Conservation (phyloP, 2,888 invertebrate genomes). For the Thera obeliscata region DNA sequence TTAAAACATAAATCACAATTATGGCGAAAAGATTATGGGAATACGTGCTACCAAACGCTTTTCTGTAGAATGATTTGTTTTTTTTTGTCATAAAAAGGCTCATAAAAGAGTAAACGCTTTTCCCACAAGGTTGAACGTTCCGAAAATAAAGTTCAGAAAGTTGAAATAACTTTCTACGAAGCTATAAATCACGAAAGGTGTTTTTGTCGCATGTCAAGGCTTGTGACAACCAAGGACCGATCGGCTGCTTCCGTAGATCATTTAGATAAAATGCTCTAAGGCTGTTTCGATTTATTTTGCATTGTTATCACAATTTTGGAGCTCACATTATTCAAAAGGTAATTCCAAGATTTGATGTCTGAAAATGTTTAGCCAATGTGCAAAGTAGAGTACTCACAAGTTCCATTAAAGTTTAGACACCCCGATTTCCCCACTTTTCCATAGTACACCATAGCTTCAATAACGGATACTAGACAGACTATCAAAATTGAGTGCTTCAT, state of each 20-base stretch:
- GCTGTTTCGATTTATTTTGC: neutral
- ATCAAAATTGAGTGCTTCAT: conserved; percentile 47
- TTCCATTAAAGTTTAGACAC: conserved; percentile 66
- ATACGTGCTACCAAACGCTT: neutral
- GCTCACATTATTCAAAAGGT: neutral
- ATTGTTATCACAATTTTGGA: neutral
- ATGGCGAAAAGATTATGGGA: neutral
- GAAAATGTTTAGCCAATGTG: too few species aligned
- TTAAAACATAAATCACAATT: neutral
- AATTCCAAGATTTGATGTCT: too few species aligned
- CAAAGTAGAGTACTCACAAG: conserved; percentile 62
- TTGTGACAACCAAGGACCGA: conserved; percentile 3
- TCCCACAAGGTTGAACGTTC: neutral
- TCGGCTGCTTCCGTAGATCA: neutral
- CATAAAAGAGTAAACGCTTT: neutral
- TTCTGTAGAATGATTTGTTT: too few species aligned
- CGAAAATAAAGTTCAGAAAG: conserved; percentile 2
- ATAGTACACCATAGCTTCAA: conserved; percentile 56
- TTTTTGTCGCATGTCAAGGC: conserved; percentile 27
- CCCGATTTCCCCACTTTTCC: conserved; percentile 58
- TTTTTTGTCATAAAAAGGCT: too few species aligned
- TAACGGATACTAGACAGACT: conserved; percentile 45
- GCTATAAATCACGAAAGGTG: conserved; percentile 9
- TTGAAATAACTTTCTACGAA: conserved; percentile 14
- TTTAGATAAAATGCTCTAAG: too few species aligned